Conservation (phyloP, 2,888 invertebrate genomes). For the Phanerotoma sp. region DNA sequence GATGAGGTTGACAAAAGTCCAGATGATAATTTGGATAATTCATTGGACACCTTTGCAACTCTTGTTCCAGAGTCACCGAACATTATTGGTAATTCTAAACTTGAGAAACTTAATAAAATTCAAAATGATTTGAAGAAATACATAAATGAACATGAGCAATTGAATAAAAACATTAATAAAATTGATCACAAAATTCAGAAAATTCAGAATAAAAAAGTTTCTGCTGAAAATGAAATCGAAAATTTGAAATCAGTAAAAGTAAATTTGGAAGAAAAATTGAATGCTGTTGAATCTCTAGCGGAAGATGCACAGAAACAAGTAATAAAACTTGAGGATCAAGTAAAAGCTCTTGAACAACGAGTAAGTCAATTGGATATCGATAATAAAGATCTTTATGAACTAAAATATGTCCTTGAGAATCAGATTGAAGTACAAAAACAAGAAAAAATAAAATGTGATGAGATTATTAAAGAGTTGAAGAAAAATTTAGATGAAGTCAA, state of each 20-base stretch:
- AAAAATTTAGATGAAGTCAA: slow-evolving; percentile 9
- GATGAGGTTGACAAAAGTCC: slow-evolving; percentile 43
- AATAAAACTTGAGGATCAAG: background rate
- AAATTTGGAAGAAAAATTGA: slow-evolving; percentile 31
- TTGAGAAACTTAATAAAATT: slow-evolving; percentile 38
- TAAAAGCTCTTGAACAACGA: background rate
- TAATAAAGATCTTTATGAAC: background rate
- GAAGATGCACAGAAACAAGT: slow-evolving; percentile 19
- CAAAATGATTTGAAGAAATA: slow-evolving; percentile 37
- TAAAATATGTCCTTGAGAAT: slow-evolving; percentile 1
- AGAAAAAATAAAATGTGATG: slow-evolving; percentile 10
- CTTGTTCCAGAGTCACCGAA: too few relatives aligned
- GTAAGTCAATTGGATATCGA: background rate
- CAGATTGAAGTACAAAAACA: slow-evolving; percentile 25
- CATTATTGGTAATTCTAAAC: too few relatives aligned
- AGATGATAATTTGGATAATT: slow-evolving; percentile 31
- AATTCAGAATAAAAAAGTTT: slow-evolving; percentile 40
- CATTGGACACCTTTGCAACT: too few relatives aligned
- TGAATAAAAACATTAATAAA: slow-evolving; percentile 30
- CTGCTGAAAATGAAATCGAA: slow-evolving; percentile 36
- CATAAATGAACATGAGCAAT: slow-evolving; percentile 35
- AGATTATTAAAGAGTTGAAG: slow-evolving; percentile 12
- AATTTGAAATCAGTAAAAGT: slow-evolving; percentile 35
- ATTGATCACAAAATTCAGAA: slow-evolving; percentile 16
- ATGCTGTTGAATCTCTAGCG: too few relatives aligned